Evolutionary conservation across 2,113 vertebrate species (phyloP), one percentile per base, ranked within the genome.

Genomic region (Xiphorhynchus elegans): DNA sequence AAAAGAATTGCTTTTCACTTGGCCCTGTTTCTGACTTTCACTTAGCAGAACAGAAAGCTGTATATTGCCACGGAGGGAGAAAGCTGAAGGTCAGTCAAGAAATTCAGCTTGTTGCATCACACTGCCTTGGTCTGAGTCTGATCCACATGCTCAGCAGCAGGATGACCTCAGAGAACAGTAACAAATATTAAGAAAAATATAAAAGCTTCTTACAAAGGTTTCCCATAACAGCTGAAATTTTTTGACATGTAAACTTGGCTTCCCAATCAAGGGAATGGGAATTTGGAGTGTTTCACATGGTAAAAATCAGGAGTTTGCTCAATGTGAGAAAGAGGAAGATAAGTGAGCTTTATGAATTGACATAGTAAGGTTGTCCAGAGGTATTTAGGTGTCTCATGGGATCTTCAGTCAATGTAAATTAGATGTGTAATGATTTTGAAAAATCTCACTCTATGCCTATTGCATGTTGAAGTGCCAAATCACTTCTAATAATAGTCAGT

Each of bases 381-480:
- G 62, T 94, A 87, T 93, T 94, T 90, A 93, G 79, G 28, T 47
- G 37, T 85, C 92, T 76, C 90, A 29, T 33, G 75, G 85, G 88
- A 92, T 42, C 40, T 85, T 69, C 78, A 88, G 75, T 92, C 94
- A 94, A 94, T 80, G 95, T 37, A 95, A 95, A 94, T 92, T 90
- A 88, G 85, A 93, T 66, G 59, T 66, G 55, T 46, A 94, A 78
- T 62, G 78, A 78, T 58, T 96, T 88, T 92, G 85, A 95, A 91
- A 95, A 94, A 88, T 93, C 62, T 92, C 70, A 73, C 78, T 85
- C 78, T 49, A 25, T 66, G 70, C 59, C 67, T 62, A 73, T 83
- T 90, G 63, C 78, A 80, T 55, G 53, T 37, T 80, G 75, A 88
- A 72, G 50, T 92, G 75, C 75, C 92, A 90, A 69, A 83, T 85